Percentiles rank a stretch among this genome's conserved stretches.
Evolutionary conservation across 2,113 vertebrate genomes (phyloP).

Genomic region (Paramisgurnus dabryanus): DNA sequence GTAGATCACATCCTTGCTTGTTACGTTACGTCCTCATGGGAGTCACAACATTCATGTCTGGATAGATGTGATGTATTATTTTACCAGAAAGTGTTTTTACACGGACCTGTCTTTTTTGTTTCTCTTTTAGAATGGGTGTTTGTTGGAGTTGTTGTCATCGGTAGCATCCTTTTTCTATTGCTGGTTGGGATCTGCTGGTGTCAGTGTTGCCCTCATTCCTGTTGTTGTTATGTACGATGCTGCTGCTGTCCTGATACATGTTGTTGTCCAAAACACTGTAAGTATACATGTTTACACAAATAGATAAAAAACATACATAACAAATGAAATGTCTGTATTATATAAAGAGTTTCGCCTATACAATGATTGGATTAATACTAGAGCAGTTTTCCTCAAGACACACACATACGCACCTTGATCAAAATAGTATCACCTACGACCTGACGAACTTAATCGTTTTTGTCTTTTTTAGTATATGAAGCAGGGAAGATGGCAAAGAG

Average conservation of each 20-base stretch:
- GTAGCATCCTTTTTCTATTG: slow-evolving; percentile 84
- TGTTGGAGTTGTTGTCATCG: slow-evolving; percentile 88
- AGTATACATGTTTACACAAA: slow-evolving; percentile 64
- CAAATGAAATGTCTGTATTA: no score
- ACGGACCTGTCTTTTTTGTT: slow-evolving; percentile 10
- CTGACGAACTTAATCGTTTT: not conserved
- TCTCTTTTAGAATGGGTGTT: slow-evolving; percentile 89
- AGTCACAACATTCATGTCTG: not conserved
- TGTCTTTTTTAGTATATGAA: slow-evolving; percentile 83
- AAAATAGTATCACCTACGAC: no score
- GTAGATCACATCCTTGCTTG: not conserved
- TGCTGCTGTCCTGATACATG: slow-evolving; percentile 97
- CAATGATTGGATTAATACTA: no score
- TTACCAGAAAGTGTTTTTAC: not conserved
- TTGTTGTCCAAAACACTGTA: slow-evolving; percentile 94
- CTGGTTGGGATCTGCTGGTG: slow-evolving; percentile 97
- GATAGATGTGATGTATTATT: not conserved
- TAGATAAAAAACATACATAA: not conserved
- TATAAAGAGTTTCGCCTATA: no score
- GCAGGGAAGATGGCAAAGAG: slow-evolving; percentile 91
- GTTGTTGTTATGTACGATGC: slow-evolving; percentile 95
- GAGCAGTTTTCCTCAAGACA: no score
- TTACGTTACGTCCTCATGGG: not conserved
- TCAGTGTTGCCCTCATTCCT: slow-evolving; percentile 97
- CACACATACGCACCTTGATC: no score